Conservation (phyloP, 2,797 vertebrate species). For the Forpus xanthops region DNA sequence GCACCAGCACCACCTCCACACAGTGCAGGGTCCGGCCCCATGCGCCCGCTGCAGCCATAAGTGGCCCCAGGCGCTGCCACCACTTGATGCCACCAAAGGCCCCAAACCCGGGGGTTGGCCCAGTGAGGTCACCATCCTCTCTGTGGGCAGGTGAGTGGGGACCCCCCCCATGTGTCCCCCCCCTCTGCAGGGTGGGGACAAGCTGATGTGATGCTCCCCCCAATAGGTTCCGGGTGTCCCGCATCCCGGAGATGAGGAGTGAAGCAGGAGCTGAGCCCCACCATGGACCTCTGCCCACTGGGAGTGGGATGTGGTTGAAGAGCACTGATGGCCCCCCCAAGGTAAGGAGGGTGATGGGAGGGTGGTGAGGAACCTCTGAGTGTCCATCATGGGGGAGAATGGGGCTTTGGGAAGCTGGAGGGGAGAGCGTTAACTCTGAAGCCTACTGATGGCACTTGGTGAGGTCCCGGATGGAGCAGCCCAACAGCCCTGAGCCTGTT, state of each 20-base stretch:
- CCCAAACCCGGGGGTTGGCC: constrained; percentile 39
- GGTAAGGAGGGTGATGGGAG: constrained; percentile 67
- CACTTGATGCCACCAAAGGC: constrained; percentile 17
- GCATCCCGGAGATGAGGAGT: constrained; percentile 82
- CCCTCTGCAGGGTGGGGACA: background rate
- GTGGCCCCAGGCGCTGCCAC: constrained; percentile 85
- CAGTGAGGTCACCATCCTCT: constrained; percentile 85
- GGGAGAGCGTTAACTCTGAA: background rate
- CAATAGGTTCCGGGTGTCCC: constrained; percentile 90
- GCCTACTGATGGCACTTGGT: background rate
- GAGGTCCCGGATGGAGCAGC: background rate
- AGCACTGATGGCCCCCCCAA: constrained; percentile 55
- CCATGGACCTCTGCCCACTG: constrained; percentile 45
- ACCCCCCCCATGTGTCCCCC: fast-evolving
- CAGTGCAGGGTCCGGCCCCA: constrained; percentile 83
- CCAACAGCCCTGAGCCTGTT: background rate
- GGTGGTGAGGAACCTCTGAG: background rate
- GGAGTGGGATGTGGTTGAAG: constrained; percentile 44
- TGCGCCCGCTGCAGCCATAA: constrained; percentile 93
- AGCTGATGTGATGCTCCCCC: background rate
- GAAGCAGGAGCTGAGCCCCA: constrained; percentile 62
- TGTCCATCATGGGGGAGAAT: fast-evolving
- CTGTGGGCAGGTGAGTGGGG: constrained; percentile 86
- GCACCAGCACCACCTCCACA: constrained; percentile 93
- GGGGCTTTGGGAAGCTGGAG: background rate